These are phyloP conservation scores for Cyrtodaria siliqua DNA, from an alignment of 2,888 invertebrate species.

Conservation along the genomic window DNA sequence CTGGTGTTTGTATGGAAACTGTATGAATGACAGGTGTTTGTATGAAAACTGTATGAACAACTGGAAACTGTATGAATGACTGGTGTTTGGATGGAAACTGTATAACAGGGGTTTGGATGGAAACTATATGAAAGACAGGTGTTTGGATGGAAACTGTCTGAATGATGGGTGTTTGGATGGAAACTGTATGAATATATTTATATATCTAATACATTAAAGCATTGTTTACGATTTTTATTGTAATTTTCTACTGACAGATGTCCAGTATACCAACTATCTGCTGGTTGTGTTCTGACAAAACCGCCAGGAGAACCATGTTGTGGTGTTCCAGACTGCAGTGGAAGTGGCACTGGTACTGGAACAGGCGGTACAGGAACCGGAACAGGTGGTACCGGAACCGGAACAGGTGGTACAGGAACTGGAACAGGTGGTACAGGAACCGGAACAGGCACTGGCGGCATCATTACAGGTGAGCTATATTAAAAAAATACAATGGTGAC, in stretches of 20 bases:
- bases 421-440: slow-evolving; percentile 34
- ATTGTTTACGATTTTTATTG: too few relatives aligned
- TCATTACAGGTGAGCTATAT: not conserved
- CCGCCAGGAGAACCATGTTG: slow-evolving; percentile 67
- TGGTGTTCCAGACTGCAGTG: slow-evolving; percentile 65
- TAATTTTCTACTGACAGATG: slow-evolving; percentile 57
- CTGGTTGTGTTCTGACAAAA: slow-evolving; percentile 66
- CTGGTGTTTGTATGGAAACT: too few relatives aligned
- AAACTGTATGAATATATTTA: not conserved
- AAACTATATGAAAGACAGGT: too few relatives aligned
- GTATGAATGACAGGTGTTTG: too few relatives aligned
- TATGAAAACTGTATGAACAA: too few relatives aligned
- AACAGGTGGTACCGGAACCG: slow-evolving; percentile 26
- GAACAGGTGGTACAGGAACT: slow-evolving; percentile 41
- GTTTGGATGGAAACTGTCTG: too few relatives aligned
- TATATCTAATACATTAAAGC: too few relatives aligned
- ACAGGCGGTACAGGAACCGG: slow-evolving; percentile 40
- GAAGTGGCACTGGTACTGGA: slow-evolving; percentile 37
- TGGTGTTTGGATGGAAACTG: too few relatives aligned
- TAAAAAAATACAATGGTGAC: too few relatives aligned
- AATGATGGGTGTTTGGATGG: not conserved
- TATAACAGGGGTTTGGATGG: too few relatives aligned
- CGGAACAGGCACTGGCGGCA: slow-evolving; percentile 27
- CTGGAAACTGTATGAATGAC: too few relatives aligned
- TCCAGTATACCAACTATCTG: slow-evolving; percentile 65